These are phyloP conservation scores for Scaptomyza cyrtandrae DNA, from an alignment of 2,888 invertebrate genomes.

Conservation along the genomic window DNA sequence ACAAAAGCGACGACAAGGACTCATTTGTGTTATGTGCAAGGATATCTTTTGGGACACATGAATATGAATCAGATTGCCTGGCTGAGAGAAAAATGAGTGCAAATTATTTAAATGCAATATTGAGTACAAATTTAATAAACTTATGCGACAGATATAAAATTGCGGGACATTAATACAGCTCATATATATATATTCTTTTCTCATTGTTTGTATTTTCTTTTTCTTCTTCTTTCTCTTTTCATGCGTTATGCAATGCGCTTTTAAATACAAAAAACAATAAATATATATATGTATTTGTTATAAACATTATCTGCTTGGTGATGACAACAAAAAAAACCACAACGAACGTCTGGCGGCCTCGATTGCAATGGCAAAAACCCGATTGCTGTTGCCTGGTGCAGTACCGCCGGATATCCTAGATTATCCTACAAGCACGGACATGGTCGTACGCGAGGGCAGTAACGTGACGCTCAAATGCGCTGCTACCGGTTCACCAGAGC, in stretches of 20 bases:
- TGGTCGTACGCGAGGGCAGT: constrained; percentile 94
- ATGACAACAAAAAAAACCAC: constrained; percentile 28
- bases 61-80: constrained; percentile 53
- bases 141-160: constrained; percentile 19
- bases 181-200: constrained; percentile 14
- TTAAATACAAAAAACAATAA: neutral
- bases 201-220: neutral
- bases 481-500: constrained; percentile 94
- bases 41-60: constrained; percentile 49
- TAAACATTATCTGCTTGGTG: constrained; percentile 69
- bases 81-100: constrained; percentile 57
- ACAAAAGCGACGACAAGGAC: constrained; percentile 55
- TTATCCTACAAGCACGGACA: constrained; percentile 93
- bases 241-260: constrained; percentile 23
- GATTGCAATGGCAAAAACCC: constrained; percentile 48
- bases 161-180: constrained; percentile 34
- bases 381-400: constrained; percentile 80
- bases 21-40: constrained; percentile 38
- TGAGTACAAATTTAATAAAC: constrained; percentile 41
- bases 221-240: constrained; percentile 38
- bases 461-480: constrained; percentile 94
- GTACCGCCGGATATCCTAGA: constrained; percentile 95
- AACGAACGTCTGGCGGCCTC: constrained; percentile 65
- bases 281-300: constrained; percentile 37
- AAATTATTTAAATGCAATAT: constrained; percentile 70